Evolutionary conservation across 35 echinoderm and acorn worm genomes (phyloP).

Genomic region (Apostichopus japonicus): DNA sequence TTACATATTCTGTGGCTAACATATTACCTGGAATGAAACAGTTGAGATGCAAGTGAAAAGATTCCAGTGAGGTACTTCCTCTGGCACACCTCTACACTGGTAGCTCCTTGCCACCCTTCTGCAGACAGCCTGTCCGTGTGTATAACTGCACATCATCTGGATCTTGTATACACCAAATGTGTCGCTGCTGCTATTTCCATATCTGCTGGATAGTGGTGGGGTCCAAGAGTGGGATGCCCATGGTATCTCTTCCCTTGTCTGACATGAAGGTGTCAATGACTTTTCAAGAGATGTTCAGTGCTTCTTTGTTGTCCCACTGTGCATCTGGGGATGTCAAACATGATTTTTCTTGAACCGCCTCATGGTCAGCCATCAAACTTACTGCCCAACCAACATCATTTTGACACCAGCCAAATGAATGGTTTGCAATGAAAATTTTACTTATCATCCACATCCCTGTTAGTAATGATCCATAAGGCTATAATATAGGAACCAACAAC

Average conservation of each 20-base stretch:
- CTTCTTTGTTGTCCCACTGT: constrained; percentile 8
- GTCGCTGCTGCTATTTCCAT: constrained; percentile 61
- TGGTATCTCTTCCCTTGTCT: constrained; percentile 56
- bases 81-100: constrained; percentile 74
- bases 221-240: constrained; percentile 71
- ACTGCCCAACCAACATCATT: constrained; percentile 15
- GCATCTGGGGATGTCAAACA: neutral
- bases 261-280: constrained; percentile 22
- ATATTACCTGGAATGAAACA: constrained; percentile 67
- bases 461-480: no score
- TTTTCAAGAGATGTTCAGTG: neutral
- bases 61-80: constrained; percentile 77
- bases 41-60: constrained; percentile 77
- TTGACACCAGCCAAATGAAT: constrained; percentile 6
- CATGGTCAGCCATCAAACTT: neutral
- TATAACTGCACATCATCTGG: constrained; percentile 64
- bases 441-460: neutral
- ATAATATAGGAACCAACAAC: no score
- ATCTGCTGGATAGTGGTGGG: constrained; percentile 48
- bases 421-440: neutral
- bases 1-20: no score
- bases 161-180: constrained; percentile 76
- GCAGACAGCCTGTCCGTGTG: constrained; percentile 57
- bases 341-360: neutral
- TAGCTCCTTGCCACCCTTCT: constrained; percentile 56